These are phyloP conservation scores for Holacanthus passer DNA, from an alignment of 2,113 vertebrate species.

Conservation along the genomic window DNA sequence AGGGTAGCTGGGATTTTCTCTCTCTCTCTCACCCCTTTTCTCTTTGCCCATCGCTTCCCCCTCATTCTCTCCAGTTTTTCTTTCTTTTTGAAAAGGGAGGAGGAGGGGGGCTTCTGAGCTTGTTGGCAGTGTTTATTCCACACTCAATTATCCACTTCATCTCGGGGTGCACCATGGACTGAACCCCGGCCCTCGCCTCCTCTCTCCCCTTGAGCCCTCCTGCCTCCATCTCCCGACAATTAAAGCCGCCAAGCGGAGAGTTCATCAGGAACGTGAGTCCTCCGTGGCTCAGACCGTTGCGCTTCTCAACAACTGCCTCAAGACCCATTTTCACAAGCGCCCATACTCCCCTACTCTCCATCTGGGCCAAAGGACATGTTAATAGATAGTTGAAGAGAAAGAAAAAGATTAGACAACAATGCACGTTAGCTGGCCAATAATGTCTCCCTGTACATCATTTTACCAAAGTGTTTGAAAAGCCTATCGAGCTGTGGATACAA, in stretches of 20 bases:
- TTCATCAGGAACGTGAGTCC: slow-evolving; percentile 67
- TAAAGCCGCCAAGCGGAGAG: slow-evolving; percentile 73
- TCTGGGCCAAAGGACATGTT: slow-evolving; percentile 41
- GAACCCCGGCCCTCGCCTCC: slow-evolving; percentile 56
- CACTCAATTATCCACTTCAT: slow-evolving; percentile 89
- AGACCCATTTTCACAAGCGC: slow-evolving; percentile 42
- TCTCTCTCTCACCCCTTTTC: slow-evolving; percentile 64
- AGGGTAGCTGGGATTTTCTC: slow-evolving; percentile 83
- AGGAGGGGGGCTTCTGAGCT: slow-evolving; percentile 73
- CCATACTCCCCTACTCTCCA: slow-evolving; percentile 28
- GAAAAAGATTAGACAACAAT: slow-evolving; percentile 34
- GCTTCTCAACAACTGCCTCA: slow-evolving; percentile 25
- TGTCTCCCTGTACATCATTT: slow-evolving; percentile 41
- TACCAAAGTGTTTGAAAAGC: slow-evolving; percentile 44
- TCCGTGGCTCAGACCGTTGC: slow-evolving; percentile 21
- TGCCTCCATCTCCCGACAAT: slow-evolving; percentile 63
- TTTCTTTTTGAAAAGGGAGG: slow-evolving; percentile 55
- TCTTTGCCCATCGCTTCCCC: slow-evolving; percentile 27
- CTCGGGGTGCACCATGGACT: slow-evolving; percentile 66
- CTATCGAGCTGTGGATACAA: slow-evolving; percentile 55
- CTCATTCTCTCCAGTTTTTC: slow-evolving; percentile 61
- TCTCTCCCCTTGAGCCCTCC: slow-evolving; percentile 36
- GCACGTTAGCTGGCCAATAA: slow-evolving; percentile 26
- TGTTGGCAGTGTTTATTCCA: slow-evolving; percentile 85
- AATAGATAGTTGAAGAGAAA: slow-evolving; percentile 33